phyloP scores from a whole-genome alignment of 2,113 vertebrate genomes.

The Edolisoma coerulescens region DNA sequence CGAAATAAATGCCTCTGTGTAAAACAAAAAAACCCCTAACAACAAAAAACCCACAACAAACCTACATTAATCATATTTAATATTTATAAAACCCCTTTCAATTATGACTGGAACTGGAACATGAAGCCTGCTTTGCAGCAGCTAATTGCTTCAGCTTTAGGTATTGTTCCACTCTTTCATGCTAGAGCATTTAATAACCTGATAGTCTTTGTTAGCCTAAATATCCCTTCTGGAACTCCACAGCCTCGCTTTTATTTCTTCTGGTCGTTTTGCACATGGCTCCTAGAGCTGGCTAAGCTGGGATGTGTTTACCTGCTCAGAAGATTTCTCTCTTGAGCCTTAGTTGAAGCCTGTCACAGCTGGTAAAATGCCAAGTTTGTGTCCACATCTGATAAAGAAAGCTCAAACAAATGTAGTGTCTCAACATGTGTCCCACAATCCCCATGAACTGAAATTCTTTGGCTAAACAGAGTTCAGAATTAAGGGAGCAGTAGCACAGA shows the following conservation, averaged over 20 bases:
- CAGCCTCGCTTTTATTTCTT: not conserved
- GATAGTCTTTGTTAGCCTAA: not conserved
- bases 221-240: not conserved
- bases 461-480: not conserved
- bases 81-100: constrained; percentile 3
- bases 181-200: not conserved
- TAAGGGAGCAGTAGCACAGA: not conserved
- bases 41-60: not conserved
- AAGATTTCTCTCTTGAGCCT: not conserved
- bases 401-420: not conserved
- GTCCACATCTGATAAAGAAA: not conserved
- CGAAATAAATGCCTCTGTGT: not conserved
- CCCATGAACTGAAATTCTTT: not conserved
- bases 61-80: constrained; percentile 22
- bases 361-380: not conserved
- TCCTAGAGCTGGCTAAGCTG: not conserved
- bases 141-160: constrained; percentile 19
- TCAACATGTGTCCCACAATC: not conserved
- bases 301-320: not conserved
- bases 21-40: not conserved
- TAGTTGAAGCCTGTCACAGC: not conserved
- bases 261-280: not conserved
- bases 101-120: constrained; percentile 12
- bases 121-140: not conserved
- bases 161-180: not conserved